A percentile compares a stretch with the other conserved stretches of the same genome.
phyloP scores from a whole-genome alignment of 2,113 vertebrate genomes.

The Tragelaphus imberbis region DNA sequence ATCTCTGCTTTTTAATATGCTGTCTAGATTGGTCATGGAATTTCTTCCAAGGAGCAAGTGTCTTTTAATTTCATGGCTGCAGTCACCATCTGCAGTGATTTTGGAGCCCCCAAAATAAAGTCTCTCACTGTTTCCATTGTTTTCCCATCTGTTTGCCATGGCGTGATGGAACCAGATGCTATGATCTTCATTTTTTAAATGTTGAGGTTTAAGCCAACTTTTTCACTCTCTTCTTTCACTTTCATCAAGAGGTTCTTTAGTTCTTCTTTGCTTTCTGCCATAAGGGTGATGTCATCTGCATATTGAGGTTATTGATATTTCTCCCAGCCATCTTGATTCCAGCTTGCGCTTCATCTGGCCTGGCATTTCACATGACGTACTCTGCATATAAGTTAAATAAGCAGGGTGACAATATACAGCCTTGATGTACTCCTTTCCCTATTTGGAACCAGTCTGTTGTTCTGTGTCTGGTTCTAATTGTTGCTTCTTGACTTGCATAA shows the following conservation, averaged over 20 bases:
- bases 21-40: neutral
- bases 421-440: neutral
- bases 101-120: accelerated
- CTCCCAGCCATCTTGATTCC: neutral
- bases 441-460: neutral
- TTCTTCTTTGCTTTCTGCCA: neutral
- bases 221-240: neutral
- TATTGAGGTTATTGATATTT: neutral
- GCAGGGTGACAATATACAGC: neutral
- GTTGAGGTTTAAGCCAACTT: neutral
- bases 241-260: neutral
- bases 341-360: neutral
- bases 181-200: neutral
- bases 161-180: neutral
- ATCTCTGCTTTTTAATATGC: neutral
- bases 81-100: neutral
- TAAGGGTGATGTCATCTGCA: neutral
- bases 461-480: neutral
- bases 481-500: neutral
- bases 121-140: neutral
- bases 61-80: neutral
- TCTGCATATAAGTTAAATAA: neutral
- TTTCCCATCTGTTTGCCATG: neutral
- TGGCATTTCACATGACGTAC: neutral
- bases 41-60: neutral